These are phyloP conservation scores for Podilymbus podiceps DNA, from an alignment of 2,113 vertebrate genomes.

Conservation along the genomic window DNA sequence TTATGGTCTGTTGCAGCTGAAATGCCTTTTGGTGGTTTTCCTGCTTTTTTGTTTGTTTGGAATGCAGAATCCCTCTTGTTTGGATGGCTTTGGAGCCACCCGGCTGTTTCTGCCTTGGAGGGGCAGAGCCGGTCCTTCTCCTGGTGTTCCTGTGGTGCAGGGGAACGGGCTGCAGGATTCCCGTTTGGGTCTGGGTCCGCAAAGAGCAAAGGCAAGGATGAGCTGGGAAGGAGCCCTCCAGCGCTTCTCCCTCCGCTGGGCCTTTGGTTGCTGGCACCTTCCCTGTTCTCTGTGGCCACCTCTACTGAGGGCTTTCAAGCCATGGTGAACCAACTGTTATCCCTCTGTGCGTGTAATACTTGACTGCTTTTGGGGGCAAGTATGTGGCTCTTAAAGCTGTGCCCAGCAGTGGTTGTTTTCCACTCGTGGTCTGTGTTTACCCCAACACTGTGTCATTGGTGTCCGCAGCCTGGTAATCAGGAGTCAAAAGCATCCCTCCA, in stretches of 20 bases:
- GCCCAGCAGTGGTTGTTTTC: background rate
- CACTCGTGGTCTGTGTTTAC: background rate
- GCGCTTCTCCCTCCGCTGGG: accelerated
- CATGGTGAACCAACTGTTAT: background rate
- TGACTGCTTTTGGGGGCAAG: background rate
- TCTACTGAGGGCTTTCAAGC: background rate
- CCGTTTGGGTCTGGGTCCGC: accelerated
- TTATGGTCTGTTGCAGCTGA: slow-evolving; percentile 32
- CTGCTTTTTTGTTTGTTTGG: background rate
- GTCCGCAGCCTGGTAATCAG: background rate
- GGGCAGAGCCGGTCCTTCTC: background rate
- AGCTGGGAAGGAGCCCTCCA: background rate
- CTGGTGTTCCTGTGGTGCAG: background rate
- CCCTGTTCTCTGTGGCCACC: background rate
- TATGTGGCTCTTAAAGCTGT: background rate
- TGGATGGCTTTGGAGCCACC: background rate
- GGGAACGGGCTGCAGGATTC: background rate
- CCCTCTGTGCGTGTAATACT: background rate
- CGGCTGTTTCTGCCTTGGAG: background rate
- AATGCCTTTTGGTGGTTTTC: background rate
- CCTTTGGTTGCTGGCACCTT: background rate
- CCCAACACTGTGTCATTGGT: no score
- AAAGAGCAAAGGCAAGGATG: background rate
- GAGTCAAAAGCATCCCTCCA: background rate
- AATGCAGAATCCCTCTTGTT: background rate